These are phyloP conservation scores for Alsophila aescularia DNA, from an alignment of 2,888 invertebrate species.

Conservation along the genomic window DNA sequence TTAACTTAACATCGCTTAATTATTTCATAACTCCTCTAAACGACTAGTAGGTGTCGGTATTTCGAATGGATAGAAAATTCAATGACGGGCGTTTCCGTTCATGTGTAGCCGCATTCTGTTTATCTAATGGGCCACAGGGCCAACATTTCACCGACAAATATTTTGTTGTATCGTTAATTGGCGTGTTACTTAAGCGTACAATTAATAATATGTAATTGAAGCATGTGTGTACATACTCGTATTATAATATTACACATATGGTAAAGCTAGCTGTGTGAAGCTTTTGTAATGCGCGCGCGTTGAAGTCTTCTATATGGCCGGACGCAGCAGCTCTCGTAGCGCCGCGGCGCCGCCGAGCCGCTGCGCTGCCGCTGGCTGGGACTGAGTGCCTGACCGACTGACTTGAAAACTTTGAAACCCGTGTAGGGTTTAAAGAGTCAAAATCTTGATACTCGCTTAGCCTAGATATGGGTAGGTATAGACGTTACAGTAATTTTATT, in stretches of 20 bases:
- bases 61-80: background rate
- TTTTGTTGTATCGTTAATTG: background rate
- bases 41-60: background rate
- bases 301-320: background rate
- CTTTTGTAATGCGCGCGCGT: background rate
- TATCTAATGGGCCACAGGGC: background rate
- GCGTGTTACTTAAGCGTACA: background rate
- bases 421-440: no score
- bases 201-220: background rate
- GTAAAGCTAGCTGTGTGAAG: background rate
- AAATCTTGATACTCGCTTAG: no score
- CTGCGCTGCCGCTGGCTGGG: no score
- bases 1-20: background rate
- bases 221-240: background rate
- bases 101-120: background rate
- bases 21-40: background rate
- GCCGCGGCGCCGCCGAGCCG: no score
- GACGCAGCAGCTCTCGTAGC: no score
- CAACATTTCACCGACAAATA: background rate
- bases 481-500: no score
- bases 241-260: no score
- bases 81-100: constrained; percentile 2
- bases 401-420: no score
- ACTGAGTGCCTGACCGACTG: no score
- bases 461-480: no score